Base-by-base conservation (phyloP, 2,888 invertebrate species). In the Steinernema hermaphroditum region DNA sequence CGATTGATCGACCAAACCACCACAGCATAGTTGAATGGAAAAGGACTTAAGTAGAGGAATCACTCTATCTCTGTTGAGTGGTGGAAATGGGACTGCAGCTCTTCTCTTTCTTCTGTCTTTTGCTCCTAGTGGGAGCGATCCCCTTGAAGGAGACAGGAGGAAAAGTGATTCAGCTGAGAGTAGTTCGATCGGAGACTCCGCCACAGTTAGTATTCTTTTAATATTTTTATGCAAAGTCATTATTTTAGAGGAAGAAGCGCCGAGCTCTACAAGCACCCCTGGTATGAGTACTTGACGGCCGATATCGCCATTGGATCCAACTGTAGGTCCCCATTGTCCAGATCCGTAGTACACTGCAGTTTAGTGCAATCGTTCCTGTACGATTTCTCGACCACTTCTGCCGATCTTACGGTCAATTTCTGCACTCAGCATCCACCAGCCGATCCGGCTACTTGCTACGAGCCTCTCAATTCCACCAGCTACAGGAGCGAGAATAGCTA, bases 291-390 rank as follows among this genome's bases (percentile, higher is more conserved):
- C 27, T 16, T 62, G 29, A 32, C 62, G 32, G 62, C 62, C 8
- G 62, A 62, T n/a, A 62, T 62, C 29, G 22, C 62, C 4, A 32
- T 62, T 9, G 62, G 62, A 62, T 62, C 62, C 16, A 62, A 22
- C 32, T 16, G 62, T 62, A 32, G 8, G 62, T 62, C 16, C 12
- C 14, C 32, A 16, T n/a, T 16, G 8, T 62, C 8, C n/a, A 4
- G 6, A 6, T 16, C 2, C 46, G 4, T n/a, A 4, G 2, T 6
- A 9, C 19, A 19, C 16, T 6, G 4, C 4, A 14, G 27, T 62
- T 4, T 32, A 62, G 62, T 62, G 32, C 62, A 62, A 34, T 16
- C 32, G 1, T 62, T 62, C 62, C 62, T 62, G 16, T 29, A 16
- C 29, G 62, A 62, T 32, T 62, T 62, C 62, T 62, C 62, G 62